Evolutionary conservation across 1,140 invertebrate species (phyloP).

Genomic region (Magallana angulata): DNA sequence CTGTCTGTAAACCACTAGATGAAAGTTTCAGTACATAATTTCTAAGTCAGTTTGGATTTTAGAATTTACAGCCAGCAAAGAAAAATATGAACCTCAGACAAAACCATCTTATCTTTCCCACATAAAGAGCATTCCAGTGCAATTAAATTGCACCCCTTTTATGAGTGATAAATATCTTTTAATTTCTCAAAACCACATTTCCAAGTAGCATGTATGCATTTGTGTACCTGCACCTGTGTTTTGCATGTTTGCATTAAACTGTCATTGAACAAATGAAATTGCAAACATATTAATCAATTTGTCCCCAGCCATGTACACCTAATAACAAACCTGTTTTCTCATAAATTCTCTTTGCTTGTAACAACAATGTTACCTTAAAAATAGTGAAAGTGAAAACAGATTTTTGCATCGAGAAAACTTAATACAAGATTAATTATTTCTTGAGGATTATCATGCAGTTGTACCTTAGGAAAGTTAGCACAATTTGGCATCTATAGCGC

Average conservation of each 20-base stretch:
- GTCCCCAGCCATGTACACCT: neutral
- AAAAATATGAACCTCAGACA: too few relatives aligned
- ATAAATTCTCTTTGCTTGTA: constrained; percentile 9
- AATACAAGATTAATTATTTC: neutral
- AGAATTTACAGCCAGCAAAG: too few relatives aligned
- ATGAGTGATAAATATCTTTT: constrained; percentile 15
- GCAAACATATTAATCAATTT: constrained; percentile 30
- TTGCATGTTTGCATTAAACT: constrained; percentile 11
- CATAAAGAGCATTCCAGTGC: neutral
- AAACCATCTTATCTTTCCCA: too few relatives aligned
- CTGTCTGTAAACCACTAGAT: too few relatives aligned
- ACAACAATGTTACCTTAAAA: constrained; percentile 5
- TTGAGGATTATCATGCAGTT: constrained; percentile 19
- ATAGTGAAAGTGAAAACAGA: constrained; percentile 21
- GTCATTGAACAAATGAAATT: constrained; percentile 10
- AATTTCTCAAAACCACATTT: neutral
- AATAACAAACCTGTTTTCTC: neutral
- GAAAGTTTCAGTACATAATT: too few relatives aligned
- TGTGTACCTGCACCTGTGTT: constrained; percentile 19
- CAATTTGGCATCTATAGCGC: neutral
- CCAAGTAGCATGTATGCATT: neutral
- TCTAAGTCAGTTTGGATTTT: too few relatives aligned
- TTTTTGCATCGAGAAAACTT: neutral
- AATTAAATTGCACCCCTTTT: neutral
- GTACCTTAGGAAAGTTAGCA: neutral